These are phyloP conservation scores for Euschistus heros DNA, from an alignment of 1,140 invertebrate genomes.

Conservation along the genomic window DNA sequence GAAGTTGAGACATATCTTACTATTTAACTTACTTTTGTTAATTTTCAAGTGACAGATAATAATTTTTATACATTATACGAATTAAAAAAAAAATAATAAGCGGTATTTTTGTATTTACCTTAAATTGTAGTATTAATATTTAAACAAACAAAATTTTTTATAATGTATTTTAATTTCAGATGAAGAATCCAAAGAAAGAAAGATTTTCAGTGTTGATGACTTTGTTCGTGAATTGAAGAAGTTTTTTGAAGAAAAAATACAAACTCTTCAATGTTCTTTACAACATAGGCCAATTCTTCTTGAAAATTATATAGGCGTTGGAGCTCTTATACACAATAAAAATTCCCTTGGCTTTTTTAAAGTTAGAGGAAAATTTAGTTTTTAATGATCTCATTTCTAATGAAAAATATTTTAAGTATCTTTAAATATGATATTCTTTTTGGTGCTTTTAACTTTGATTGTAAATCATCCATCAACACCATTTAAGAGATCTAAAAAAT, in stretches of 20 bases:
- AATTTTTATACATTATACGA: no score
- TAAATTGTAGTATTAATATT: not conserved
- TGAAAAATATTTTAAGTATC: no score
- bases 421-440: no score
- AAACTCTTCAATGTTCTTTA: constrained; percentile 40
- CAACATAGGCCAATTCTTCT: constrained; percentile 61
- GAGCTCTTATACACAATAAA: constrained; percentile 71
- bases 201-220: constrained; percentile 45
- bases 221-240: constrained; percentile 44
- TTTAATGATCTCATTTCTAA: constrained; percentile 42
- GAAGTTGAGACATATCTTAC: no score
- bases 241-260: constrained; percentile 37
- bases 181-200: constrained; percentile 33
- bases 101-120: not conserved
- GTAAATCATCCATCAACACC: no score
- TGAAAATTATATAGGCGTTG: constrained; percentile 66
- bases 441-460: no score
- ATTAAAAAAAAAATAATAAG: not conserved
- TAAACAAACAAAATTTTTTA: not conserved
- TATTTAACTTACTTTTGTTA: no score
- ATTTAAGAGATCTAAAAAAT: no score
- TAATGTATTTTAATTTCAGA: constrained; percentile 20
- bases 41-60: no score
- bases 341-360: constrained; percentile 75
- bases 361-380: constrained; percentile 73